Base-by-base conservation (phyloP, 2,797 vertebrate species). In the Okamejei kenojei region DNA sequence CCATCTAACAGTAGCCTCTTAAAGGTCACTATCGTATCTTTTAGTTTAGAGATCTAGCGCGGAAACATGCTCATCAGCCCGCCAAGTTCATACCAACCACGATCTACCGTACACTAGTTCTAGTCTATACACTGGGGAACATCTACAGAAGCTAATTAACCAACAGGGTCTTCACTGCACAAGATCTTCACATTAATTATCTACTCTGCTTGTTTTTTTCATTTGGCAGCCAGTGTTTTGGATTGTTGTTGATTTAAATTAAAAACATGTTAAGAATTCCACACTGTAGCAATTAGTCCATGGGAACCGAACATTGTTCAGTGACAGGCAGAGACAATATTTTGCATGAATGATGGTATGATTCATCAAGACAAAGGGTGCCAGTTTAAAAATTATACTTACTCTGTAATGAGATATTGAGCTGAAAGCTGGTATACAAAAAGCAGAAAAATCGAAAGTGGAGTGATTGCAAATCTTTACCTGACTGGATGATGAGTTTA, bases 401-500 rank as follows among this genome's bases (percentile, higher is more conserved):
- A 93, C 76, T 94, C 93, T 32, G 19, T 94, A 79, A 84, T 54
- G 94, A 94, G 94, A 94, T 93, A 93, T 93, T 93, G 94, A 78
- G 0, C 26, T 94, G 93, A 93, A 94, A 92, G 93, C 94, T 94
- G 94, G 77, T 15, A 76, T 93, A 94, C 94, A 94, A 94, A 45
- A 94, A 32, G 94, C 65, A 94, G 96, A 45, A 45, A 94, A 95
- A 93, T 35, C 93, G 93, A 58, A 92, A 54, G 45, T 73, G 65
- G 35, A 90, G 93, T 93, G 93, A 93, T 94, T 93, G 93, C 0
- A 58, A 84, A 84, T 93, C 94, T 96, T 96, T 95, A 97, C 97
- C 97, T 96, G 97, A 96, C 94, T 97, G 98, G 95, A 99, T 99
- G 96, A 99, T 97, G 94, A 99, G 98, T 94, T 99, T 99, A 61